Base-by-base conservation (phyloP, 2,113 vertebrate species). In the Cavia aperea region DNA sequence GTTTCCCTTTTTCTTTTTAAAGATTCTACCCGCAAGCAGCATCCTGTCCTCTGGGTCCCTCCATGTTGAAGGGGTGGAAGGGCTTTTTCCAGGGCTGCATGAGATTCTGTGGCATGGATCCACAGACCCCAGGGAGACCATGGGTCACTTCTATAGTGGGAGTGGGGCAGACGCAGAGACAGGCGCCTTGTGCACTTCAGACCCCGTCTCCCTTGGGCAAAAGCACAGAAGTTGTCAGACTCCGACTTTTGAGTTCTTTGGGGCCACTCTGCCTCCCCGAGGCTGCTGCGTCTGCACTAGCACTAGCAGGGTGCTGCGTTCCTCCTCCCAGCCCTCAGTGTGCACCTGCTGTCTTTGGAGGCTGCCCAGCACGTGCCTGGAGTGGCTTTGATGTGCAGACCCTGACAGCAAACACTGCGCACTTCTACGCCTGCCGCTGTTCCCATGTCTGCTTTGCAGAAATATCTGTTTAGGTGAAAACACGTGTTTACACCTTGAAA, bases 321-420 rank as follows among this genome's bases (percentile, higher is more conserved):
- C 36, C 83, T 43, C 72, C 31, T 43, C 16, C 6, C 18, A 33
- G 16, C 33, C 29, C 68, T 70, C 33, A 12, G n/a, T 23, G 21
- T 23, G 7, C 8, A 11, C 24, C 23, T 12, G 8, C 54, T 29
- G 2, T 39, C 46, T 23, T 51, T 18, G 51, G 82, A 36, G 18
- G 7, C 66, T 51, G 23, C 23, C 43, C 10, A 3, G 3, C 46
- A 14, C 2, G 15, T 10, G 19, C 31, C 43, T 18, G 4, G 1
- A 58, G 24, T 13, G 24, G 18, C 26, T n/a, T 46, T 73, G 68
- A 58, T 31, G 21, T 46, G n/a, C n/a, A 21, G 10, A 13, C 10
- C 19, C 54, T 60, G n/a, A 29, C 18, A 2, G 19, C 8, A 8
- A 56, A 24, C 49, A 8, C 78, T 29, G 24, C 16, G 7, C 58